A percentile compares a stretch with the other conserved stretches of the same genome.
Evolutionary conservation across 1,140 invertebrate genomes (phyloP).

Genomic region (Caerostris darwini): DNA sequence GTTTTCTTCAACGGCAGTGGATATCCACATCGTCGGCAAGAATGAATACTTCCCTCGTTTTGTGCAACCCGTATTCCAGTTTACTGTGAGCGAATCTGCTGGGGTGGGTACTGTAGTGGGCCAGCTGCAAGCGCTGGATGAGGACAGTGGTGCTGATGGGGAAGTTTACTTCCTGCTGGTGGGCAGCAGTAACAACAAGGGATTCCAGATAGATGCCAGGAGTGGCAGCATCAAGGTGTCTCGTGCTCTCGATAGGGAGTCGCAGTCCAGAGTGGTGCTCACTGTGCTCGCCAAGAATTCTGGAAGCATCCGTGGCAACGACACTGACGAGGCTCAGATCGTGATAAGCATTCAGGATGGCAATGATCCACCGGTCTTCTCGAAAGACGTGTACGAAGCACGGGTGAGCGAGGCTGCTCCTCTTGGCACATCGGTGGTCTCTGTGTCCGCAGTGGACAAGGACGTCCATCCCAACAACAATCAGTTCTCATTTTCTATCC

Average conservation of each 20-base stretch:
- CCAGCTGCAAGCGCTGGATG: constrained; percentile 92
- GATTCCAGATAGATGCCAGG: constrained; percentile 92
- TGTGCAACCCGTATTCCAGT: constrained; percentile 93
- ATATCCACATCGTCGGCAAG: constrained; percentile 91
- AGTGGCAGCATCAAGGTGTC: constrained; percentile 92
- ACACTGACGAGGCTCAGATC: constrained; percentile 96
- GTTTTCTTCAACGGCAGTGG: constrained; percentile 88
- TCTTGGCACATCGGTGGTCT: constrained; percentile 88
- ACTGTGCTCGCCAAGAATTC: constrained; percentile 97
- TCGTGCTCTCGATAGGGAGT: constrained; percentile 92
- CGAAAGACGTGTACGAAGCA: constrained; percentile 87
- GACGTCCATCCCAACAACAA: constrained; percentile 95
- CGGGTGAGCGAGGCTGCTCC: constrained; percentile 90
- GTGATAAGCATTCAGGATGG: constrained; percentile 96
- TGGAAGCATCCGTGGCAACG: constrained; percentile 95
- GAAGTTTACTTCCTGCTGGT: constrained; percentile 95
- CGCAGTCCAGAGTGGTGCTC: constrained; percentile 92
- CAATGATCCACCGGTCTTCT: constrained; percentile 96
- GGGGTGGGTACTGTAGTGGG: constrained; percentile 93
- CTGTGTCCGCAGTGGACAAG: constrained; percentile 93
- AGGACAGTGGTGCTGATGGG: constrained; percentile 95
- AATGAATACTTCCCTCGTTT: constrained; percentile 97
- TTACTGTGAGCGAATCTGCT: constrained; percentile 96
- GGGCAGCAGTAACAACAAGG: constrained; percentile 94
- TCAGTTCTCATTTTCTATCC: constrained; percentile 94